A percentile compares a stretch with the other conserved stretches of the same genome.
Evolutionary conservation across 2,113 vertebrate species (phyloP).

Genomic region (Cairina moschata): DNA sequence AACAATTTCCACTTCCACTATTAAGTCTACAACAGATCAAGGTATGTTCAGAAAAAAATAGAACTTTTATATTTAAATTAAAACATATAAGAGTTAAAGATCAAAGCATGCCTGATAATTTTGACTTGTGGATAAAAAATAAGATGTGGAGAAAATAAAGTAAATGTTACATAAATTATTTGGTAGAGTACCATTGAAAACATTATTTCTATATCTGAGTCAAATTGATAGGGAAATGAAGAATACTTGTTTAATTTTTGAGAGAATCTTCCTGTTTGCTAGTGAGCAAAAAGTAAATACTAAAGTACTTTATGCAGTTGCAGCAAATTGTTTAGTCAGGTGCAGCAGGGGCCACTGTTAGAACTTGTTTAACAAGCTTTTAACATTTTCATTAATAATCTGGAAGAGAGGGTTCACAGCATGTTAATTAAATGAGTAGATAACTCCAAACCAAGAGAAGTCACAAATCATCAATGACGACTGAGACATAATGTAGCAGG

Average conservation of each 20-base stretch:
- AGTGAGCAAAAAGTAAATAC: background rate
- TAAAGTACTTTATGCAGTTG: background rate
- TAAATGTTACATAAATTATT: background rate
- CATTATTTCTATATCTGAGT: background rate
- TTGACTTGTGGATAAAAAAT: background rate
- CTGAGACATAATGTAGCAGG: background rate
- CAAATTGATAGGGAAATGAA: background rate
- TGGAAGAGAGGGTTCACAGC: background rate
- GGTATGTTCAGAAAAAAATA: background rate
- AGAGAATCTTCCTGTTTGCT: background rate
- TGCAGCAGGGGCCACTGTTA: background rate
- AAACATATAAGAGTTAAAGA: background rate
- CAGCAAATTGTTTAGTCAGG: background rate
- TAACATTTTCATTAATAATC: slow-evolving; percentile 31
- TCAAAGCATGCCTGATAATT: background rate
- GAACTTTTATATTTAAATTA: background rate
- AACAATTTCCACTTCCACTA: background rate
- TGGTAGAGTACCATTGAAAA: background rate
- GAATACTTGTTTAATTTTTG: background rate
- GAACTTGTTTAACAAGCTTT: background rate
- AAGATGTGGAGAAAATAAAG: background rate
- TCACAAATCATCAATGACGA: background rate
- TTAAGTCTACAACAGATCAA: background rate
- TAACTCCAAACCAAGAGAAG: background rate
- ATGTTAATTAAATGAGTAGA: background rate